Conservation (phyloP, 1,140 invertebrate species). For the Drosophila ercepeae region DNA sequence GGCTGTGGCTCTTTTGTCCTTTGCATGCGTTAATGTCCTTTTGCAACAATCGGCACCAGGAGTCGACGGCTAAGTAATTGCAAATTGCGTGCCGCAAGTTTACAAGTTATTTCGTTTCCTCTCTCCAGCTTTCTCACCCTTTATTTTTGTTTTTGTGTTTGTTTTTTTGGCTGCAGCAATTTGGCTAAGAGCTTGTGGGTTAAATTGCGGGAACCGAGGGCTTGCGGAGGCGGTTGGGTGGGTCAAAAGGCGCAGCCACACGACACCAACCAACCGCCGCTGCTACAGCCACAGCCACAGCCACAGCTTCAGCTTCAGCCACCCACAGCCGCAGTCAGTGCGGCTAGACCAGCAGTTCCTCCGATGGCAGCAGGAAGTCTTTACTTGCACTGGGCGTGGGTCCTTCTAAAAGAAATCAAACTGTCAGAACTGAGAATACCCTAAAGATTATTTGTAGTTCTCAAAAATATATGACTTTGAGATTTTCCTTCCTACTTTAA, state of each 20-base stretch:
- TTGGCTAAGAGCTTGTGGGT: slow-evolving; percentile 71
- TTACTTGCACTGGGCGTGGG: slow-evolving; percentile 8
- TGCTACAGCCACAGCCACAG: slow-evolving; percentile 44
- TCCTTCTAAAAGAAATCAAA: background rate
- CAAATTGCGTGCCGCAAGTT: slow-evolving; percentile 72
- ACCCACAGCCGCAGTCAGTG: slow-evolving; percentile 29
- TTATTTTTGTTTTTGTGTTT: slow-evolving; percentile 1
- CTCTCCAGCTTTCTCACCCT: background rate
- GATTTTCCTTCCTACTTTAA: no score
- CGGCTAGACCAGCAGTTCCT: slow-evolving; percentile 45
- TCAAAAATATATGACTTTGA: no score
- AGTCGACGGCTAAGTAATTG: slow-evolving; percentile 66
- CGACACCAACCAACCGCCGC: slow-evolving; percentile 51
- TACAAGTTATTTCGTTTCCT: slow-evolving; percentile 41
- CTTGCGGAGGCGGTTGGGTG: slow-evolving; percentile 45
- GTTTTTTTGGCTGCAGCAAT: slow-evolving; percentile 61
- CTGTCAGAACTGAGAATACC: slow-evolving; percentile 5
- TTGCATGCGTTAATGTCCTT: slow-evolving; percentile 47
- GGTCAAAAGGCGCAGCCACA: slow-evolving; percentile 74
- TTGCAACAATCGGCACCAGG: slow-evolving; percentile 21
- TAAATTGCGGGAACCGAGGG: slow-evolving; percentile 7
- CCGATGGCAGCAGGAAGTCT: slow-evolving; percentile 27
- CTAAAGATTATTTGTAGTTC: no score
- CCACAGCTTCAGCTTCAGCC: slow-evolving; percentile 7
- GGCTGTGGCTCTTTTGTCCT: slow-evolving; percentile 30